A percentile compares a stretch with the other conserved stretches of the same genome.
These are phyloP conservation scores for Calameuta filiformis DNA, from an alignment of 2,888 invertebrate species.

Conservation along the genomic window DNA sequence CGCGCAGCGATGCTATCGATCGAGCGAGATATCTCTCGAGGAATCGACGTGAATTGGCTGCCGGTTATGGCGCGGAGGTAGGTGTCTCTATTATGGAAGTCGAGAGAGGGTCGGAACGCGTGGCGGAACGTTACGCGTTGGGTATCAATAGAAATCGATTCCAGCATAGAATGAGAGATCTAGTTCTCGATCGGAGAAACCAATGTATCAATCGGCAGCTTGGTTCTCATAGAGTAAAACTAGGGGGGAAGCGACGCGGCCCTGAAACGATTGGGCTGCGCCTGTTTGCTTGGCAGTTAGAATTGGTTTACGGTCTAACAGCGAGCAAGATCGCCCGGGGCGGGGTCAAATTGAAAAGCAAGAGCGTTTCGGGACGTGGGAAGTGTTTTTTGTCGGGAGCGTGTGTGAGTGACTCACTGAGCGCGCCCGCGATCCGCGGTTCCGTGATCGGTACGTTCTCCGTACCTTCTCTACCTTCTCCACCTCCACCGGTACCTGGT, in stretches of 20 bases:
- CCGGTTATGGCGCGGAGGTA: not conserved
- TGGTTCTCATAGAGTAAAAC: not conserved
- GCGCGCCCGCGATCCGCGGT: slow-evolving; percentile 28
- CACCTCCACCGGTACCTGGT: not conserved
- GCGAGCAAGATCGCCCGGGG: slow-evolving; percentile 41
- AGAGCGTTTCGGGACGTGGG: slow-evolving; percentile 48
- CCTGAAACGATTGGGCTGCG: slow-evolving; percentile 3
- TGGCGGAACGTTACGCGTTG: not conserved
- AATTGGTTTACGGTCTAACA: slow-evolving; percentile 43
- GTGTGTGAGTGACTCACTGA: slow-evolving; percentile 46
- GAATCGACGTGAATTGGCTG: not conserved
- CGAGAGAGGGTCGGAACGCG: not conserved
- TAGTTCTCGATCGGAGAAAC: not conserved
- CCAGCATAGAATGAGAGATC: not conserved
- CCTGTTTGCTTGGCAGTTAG: slow-evolving; percentile 25
- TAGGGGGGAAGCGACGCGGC: not conserved
- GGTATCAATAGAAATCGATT: not conserved
- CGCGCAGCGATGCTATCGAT: not conserved
- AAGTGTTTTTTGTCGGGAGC: slow-evolving; percentile 40
- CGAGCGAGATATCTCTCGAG: not conserved
- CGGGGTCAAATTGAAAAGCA: slow-evolving; percentile 46
- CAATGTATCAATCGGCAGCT: not conserved
- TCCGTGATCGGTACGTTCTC: slow-evolving; percentile 37
- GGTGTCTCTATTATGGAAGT: not conserved
- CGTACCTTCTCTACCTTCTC: not conserved